Base-by-base conservation (phyloP, 2,797 vertebrate genomes). In the Mycteria americana region DNA sequence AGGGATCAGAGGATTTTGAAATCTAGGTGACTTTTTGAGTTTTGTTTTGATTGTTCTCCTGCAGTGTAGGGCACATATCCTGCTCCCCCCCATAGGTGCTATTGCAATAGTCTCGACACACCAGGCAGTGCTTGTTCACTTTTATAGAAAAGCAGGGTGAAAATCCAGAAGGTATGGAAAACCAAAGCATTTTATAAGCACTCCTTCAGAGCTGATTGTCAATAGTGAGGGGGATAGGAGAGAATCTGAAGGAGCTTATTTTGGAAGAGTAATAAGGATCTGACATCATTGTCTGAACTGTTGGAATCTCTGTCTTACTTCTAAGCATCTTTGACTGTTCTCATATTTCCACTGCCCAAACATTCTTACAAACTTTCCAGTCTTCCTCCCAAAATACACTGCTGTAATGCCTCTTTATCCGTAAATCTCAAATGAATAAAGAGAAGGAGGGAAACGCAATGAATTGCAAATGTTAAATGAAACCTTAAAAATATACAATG, bases 201-300 rank as follows among this genome's bases (percentile, higher is more conserved):
- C 16, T 92, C 18, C 35, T 88, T 92, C 35, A 88, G 41, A 76
- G 67, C 59, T 69, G 10, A 18, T 46, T 80, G 24, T 76, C 23
- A 31, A 1, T 54, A 70, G 21, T 37, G 35, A 87, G 43, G 2
- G 3, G 2, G 18, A 27, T 69, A 59, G 79, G 28, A 73, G 48
- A 78, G 64, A 93, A 45, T 89, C n/a, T 88, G 89, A 85, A 88
- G 45, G 46, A 60, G 48, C 53, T 83, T 92, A 39, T 91, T 93
- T 91, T 96, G 92, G 92, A 91, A 75, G 76, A 93, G 63, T 59
- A 93, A 48, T 89, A 85, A 87, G 90, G 41, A 39, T 89, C 88
- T 94, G 95, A 92, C 93, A 70, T 90, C 86, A 95, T 33, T 93
- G 89, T 93, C 94, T 92, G 89, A 85, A 79, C 64, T 92, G 91